Evolutionary conservation across 53 echinoderm and acorn worm genomes (phyloP).

Genomic region (Echinometra lucunter): DNA sequence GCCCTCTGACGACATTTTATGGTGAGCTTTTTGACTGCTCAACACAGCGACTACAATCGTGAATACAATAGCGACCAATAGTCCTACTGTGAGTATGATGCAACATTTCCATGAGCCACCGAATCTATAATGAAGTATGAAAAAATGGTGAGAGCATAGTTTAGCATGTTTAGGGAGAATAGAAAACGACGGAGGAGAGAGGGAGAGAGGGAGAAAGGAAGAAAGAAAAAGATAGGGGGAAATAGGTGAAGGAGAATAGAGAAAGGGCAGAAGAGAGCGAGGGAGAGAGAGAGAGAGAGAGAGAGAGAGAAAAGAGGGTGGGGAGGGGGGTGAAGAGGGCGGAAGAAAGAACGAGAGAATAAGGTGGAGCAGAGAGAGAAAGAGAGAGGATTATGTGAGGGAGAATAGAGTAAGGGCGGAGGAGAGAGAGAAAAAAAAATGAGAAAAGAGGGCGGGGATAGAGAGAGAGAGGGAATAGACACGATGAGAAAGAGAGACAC

Average conservation of each 20-base stretch:
- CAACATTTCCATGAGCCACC: conserved; percentile 35
- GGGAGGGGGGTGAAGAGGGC: too few relatives aligned
- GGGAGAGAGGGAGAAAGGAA: too few relatives aligned
- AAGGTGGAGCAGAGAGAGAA: neutral
- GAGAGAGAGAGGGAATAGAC: too few relatives aligned
- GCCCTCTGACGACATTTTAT: neutral
- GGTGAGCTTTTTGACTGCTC: neutral
- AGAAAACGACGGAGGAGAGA: too few relatives aligned
- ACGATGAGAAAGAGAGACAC: too few relatives aligned
- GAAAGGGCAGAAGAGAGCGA: too few relatives aligned
- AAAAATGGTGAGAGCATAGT: too few relatives aligned
- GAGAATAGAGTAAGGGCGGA: neutral
- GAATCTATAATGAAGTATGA: neutral
- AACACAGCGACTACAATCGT: conserved; percentile 24
- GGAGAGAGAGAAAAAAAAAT: neutral
- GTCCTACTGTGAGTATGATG: conserved; percentile 26
- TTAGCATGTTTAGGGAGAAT: too few relatives aligned
- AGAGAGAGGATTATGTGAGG: neutral
- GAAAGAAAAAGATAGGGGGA: too few relatives aligned
- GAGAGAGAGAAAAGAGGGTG: neutral
- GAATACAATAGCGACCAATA: conserved; percentile 2
- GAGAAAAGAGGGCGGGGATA: too few relatives aligned
- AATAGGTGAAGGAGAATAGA: too few relatives aligned
- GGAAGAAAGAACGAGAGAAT: neutral
- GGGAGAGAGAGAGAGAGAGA: neutral